Base-by-base conservation (phyloP, 1,140 invertebrate genomes). In the Watersipora subatra region DNA sequence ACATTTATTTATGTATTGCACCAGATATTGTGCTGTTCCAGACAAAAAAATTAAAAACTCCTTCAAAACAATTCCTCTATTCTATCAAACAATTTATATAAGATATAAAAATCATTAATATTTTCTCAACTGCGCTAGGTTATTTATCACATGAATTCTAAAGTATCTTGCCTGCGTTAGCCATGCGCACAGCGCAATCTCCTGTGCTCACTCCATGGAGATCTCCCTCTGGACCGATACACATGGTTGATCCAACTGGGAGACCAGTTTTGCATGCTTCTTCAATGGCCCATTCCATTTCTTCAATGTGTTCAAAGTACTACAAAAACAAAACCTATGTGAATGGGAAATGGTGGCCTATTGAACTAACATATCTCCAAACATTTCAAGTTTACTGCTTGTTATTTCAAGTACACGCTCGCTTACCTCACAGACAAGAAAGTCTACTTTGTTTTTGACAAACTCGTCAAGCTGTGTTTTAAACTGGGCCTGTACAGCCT, bases 281-380 rank as follows among this genome's bases (percentile, higher is more conserved):
- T 64, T 80, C 75, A 59, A 81, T 79, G 1, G 80, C 80, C 80
- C 78, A 80, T 65, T 78, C 80, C 58, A 79, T 78, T 66, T 81
- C 80, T 68, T 81, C 80, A 2, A 81, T 71, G 66, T 81, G 80
- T 66, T 81, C 80, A 67, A 80, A 81, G 68, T 81, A 81, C 79
- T 81, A 69, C 24, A 57, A 68, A 34, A 12, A 61, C 69, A 26
- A 19, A 63, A 1, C 30, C n/a, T n/a, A n/a, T n/a, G n/a, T n/a
- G n/a, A n/a, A n/a, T n/a, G n/a, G n/a, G n/a, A n/a, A n/a, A n/a
- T n/a, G n/a, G n/a, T n/a, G n/a, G n/a, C n/a, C n/a, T n/a, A n/a
- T n/a, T n/a, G n/a, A n/a, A n/a, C n/a, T n/a, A n/a, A n/a, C n/a
- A n/a, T n/a, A n/a, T n/a, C n/a, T n/a, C n/a, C n/a, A n/a, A n/a